Evolutionary conservation across 2,113 vertebrate genomes (phyloP), one percentile per base, ranked within the genome.

Genomic region (Raja brachyura): DNA sequence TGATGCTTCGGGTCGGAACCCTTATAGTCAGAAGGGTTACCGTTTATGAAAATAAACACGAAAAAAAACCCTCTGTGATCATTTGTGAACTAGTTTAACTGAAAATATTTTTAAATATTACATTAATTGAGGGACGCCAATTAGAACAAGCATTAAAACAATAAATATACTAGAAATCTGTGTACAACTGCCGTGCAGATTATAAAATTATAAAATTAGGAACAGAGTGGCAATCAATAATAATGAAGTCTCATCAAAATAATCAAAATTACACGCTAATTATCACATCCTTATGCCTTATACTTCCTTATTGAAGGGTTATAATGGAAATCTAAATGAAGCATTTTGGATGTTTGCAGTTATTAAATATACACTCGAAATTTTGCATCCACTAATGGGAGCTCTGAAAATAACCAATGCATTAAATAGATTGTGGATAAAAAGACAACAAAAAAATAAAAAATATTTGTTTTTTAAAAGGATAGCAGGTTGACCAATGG

Each of bases 401-500:
- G 28, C 61, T 61, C 13, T 56, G 56, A 56, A n/a, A 86, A 25
- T 81, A 6, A 22, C 18, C 11, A 83, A 59, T 3, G 25, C 48
- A 83, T 56, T 22, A 73, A 73, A 73, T 48, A 48, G 39, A 48
- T 48, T 48, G 39, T 48, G 5, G 5, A 59, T n/a, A 28, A 28
- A 86, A 59, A 86, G 11, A 13, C 33, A 79, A n/a, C 59, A 85
- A 85, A 10, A 5, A 33, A 6, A 90, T 90, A 68, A 61, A 66
- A 90, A 90, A 90, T 66, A 73, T 73, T 31, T 28, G 93, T 39
- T 94, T 73, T 94, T 75, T 73, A 93, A 56, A 95, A 95, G 95
- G 94, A 95, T 86, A 93, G 95, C 78, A 86, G 77, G 93, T 94
- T 95, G 93, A 94, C 93, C 93, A 94, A 94, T 90, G 94, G 95